phyloP scores from a whole-genome alignment of 2,888 invertebrate species.

The Galerucella calmariensis region DNA sequence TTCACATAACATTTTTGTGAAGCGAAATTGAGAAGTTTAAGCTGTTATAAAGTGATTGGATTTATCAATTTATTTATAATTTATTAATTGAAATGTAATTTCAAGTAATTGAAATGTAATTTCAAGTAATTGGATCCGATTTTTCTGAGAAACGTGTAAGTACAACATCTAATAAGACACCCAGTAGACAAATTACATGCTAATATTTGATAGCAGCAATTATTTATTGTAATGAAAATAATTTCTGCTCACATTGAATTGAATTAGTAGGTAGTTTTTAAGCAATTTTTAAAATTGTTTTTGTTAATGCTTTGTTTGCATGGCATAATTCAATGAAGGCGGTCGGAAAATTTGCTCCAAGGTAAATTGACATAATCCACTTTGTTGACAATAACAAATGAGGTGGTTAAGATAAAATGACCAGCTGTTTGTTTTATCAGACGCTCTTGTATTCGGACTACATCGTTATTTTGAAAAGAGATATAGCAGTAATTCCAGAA shows the following conservation, averaged over 20 bases:
- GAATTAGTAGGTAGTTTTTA: neutral
- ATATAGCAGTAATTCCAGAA: conserved; percentile 12
- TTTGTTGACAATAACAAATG: conserved; percentile 50
- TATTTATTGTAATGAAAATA: neutral
- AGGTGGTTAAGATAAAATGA: conserved; percentile 49
- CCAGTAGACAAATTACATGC: too few species aligned
- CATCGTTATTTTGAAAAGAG: conserved; percentile 26
- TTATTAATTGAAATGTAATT: too few species aligned
- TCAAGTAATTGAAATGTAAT: too few species aligned
- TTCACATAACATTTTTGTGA: too few species aligned
- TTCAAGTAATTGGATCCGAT: too few species aligned
- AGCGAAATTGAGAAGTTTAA: too few species aligned
- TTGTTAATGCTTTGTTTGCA: conserved; percentile 4
- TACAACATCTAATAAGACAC: too few species aligned
- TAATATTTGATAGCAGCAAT: too few species aligned
- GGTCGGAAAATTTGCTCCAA: conserved; percentile 42
- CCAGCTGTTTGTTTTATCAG: conserved; percentile 51
- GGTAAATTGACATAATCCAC: conserved; percentile 25
- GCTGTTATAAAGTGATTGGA: too few species aligned
- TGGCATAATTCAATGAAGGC: conserved; percentile 11
- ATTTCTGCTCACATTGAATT: neutral
- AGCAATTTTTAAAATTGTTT: conserved; percentile 1
- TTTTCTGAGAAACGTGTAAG: too few species aligned
- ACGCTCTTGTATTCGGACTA: conserved; percentile 37
- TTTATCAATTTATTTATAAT: too few species aligned